Evolutionary conservation across 53 echinoderm and acorn worm genomes (phyloP).

Genomic region (Zoroaster sp.): DNA sequence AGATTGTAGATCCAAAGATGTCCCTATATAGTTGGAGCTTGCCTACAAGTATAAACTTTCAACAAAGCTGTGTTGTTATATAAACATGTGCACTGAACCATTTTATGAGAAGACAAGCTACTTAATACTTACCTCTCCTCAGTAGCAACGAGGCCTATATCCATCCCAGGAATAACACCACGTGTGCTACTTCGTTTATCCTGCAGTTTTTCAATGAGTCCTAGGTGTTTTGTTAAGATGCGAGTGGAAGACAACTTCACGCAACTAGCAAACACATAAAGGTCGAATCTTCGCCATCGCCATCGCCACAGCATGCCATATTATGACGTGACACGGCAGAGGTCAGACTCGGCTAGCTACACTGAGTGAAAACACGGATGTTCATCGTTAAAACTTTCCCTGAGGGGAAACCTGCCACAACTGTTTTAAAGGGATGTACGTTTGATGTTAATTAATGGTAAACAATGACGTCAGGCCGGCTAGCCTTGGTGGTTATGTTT

Average conservation of each 20-base stretch:
- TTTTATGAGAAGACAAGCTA: not conserved
- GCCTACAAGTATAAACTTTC: not conserved
- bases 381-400: conserved; percentile 14
- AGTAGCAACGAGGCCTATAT: too few species aligned
- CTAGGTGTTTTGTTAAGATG: not conserved
- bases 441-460: not conserved
- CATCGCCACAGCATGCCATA: not conserved
- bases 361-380: conserved; percentile 46
- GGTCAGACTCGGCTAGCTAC: conserved; percentile 22
- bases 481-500: too few species aligned
- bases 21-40: too few species aligned
- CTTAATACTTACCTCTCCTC: not conserved
- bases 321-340: not conserved
- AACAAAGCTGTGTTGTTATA: not conserved
- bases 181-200: not conserved
- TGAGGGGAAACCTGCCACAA: not conserved
- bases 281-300: not conserved
- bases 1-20: too few species aligned
- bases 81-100: not conserved
- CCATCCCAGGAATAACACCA: not conserved
- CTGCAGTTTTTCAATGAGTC: not conserved
- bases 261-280: not conserved
- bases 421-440: conserved; percentile 15
- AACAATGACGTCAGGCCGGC: not conserved
- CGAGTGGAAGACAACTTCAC: not conserved